These are phyloP conservation scores for Eulacestoma nigropectus DNA, from an alignment of 2,113 vertebrate species.

Conservation along the genomic window DNA sequence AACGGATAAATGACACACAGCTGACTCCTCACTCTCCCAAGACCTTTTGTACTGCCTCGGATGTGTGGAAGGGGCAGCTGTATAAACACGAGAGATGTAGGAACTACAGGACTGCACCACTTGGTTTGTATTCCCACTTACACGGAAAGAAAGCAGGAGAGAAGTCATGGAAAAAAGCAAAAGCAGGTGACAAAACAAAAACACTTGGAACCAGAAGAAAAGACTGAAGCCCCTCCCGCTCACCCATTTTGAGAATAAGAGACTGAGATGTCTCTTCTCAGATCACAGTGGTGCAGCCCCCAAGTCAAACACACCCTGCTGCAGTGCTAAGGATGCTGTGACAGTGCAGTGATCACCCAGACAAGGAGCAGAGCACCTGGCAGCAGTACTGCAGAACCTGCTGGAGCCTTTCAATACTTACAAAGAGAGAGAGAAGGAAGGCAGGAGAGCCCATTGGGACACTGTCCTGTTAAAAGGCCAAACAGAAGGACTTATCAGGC, in stretches of 20 bases:
- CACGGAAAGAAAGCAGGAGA: constrained; percentile 43
- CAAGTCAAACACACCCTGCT: neutral
- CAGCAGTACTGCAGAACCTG: constrained; percentile 53
- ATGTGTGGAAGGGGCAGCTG: neutral
- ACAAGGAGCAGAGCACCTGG: constrained; percentile 48
- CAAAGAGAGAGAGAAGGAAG: constrained; percentile 99
- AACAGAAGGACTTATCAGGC: constrained; percentile 83
- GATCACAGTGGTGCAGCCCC: neutral
- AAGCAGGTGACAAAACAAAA: constrained; percentile 43
- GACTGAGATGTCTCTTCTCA: neutral
- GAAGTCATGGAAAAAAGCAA: constrained; percentile 36
- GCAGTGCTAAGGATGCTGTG: constrained; percentile 13
- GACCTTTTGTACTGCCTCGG: neutral
- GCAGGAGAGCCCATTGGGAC: constrained; percentile 99
- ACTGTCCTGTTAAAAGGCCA: constrained; percentile 99
- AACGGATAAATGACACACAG: neutral
- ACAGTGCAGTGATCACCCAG: constrained; percentile 45
- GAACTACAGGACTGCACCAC: neutral
- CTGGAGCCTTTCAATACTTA: constrained; percentile 92
- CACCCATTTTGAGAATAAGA: neutral
- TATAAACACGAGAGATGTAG: neutral
- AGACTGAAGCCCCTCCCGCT: constrained; percentile 38
- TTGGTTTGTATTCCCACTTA: constrained; percentile 32
- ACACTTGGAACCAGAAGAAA: constrained; percentile 25
- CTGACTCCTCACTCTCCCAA: neutral